Percentiles rank a stretch among this genome's conserved stretches.
Conservation (phyloP, 2,888 invertebrate genomes). For the Cryptosula pallasiana region DNA sequence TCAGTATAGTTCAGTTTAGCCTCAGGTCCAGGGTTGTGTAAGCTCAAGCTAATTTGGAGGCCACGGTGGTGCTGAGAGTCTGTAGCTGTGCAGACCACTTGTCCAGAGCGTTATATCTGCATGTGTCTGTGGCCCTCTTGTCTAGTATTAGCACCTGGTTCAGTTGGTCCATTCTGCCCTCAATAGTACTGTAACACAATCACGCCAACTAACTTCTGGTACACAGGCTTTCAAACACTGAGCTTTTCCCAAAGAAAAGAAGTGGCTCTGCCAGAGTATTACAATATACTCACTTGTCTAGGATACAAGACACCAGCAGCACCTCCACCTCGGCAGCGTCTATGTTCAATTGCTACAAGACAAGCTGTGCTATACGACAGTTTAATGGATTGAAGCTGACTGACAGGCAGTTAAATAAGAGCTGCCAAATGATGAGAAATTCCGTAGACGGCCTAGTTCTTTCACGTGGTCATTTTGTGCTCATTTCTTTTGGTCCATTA, state of each 20-base stretch:
- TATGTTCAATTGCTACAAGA: slow-evolving; percentile 53
- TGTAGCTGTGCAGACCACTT: slow-evolving; percentile 91
- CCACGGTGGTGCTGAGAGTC: slow-evolving; percentile 17
- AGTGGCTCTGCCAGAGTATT: background rate
- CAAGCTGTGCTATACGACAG: too few species aligned
- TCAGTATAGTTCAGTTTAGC: too few species aligned
- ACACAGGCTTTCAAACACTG: too few species aligned
- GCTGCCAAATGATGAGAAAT: too few species aligned
- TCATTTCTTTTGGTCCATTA: too few species aligned
- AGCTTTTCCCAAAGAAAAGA: too few species aligned
- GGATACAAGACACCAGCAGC: slow-evolving; percentile 90
- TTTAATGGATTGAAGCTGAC: too few species aligned
- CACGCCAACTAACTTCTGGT: too few species aligned
- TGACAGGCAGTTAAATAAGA: too few species aligned
- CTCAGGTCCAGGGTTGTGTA: too few species aligned
- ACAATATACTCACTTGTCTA: slow-evolving; percentile 78
- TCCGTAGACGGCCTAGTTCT: too few species aligned
- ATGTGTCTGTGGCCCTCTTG: slow-evolving; percentile 56
- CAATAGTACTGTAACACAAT: slow-evolving; percentile 55
- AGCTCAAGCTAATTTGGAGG: background rate
- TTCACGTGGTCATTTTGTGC: too few species aligned
- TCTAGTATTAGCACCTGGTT: slow-evolving; percentile 86
- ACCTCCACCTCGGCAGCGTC: slow-evolving; percentile 78
- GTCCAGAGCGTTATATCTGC: slow-evolving; percentile 85
- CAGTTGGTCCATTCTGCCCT: slow-evolving; percentile 68